Evolutionary conservation across 1,140 invertebrate genomes (phyloP).

Genomic region (Harpegnathos saltator): DNA sequence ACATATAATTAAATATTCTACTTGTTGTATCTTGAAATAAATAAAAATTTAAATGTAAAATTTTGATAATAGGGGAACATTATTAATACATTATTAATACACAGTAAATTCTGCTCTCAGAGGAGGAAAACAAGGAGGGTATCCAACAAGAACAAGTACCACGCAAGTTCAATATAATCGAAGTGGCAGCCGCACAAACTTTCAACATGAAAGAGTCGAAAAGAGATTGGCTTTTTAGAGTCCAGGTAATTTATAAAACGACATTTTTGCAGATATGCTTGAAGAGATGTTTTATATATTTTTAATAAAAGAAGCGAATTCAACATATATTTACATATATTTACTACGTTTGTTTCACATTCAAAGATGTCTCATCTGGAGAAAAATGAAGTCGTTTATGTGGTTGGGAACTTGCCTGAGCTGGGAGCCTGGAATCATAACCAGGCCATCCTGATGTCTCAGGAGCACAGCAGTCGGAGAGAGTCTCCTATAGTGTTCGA

Average conservation of each 20-base stretch:
- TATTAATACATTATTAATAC: too few species aligned
- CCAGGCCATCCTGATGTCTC: conserved; percentile 81
- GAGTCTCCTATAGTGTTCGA: conserved; percentile 78
- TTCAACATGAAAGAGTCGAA: conserved; percentile 82
- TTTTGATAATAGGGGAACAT: conserved; percentile 61
- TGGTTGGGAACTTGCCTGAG: conserved; percentile 84
- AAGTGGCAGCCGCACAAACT: conserved; percentile 63
- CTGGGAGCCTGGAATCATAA: conserved; percentile 85
- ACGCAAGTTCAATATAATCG: conserved; percentile 55
- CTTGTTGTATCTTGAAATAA: conserved; percentile 64
- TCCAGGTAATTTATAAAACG: conserved; percentile 77
- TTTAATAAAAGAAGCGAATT: not conserved
- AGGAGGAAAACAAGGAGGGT: conserved; percentile 64
- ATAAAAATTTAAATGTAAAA: conserved; percentile 65
- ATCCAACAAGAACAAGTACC: conserved; percentile 59
- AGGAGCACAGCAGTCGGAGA: conserved; percentile 75
- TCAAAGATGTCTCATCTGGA: conserved; percentile 80
- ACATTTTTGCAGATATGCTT: conserved; percentile 15
- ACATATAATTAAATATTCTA: not conserved
- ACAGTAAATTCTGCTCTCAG: conserved; percentile 77
- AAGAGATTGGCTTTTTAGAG: conserved; percentile 84
- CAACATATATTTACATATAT: conserved; percentile 11
- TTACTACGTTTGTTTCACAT: conserved; percentile 24
- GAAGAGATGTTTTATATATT: not conserved
- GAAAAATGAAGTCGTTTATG: conserved; percentile 83